Evolutionary conservation across 2,797 vertebrate species (phyloP), one percentile per base, ranked within the genome.

Genomic region (Cuniculus paca): DNA sequence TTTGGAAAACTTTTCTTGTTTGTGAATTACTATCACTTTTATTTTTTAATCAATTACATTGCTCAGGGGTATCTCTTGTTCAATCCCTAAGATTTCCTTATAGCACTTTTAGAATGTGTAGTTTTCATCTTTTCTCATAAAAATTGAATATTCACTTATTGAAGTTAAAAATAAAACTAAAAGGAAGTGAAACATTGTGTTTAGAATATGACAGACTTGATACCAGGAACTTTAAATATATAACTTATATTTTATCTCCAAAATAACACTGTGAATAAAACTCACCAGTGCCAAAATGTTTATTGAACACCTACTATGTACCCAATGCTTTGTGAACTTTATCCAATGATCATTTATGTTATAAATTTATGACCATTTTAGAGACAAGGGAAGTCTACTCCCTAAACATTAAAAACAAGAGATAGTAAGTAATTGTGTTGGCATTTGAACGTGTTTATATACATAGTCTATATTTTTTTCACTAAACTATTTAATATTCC

Each of bases 101-200:
- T 13, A 65, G 6, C 7, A 82, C 36, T 86, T 94, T 78, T 11
- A 93, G 97, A 94, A 83, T 90, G 63, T 86, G 22, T 45, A 65
- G 60, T 63, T 39, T 91, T 88, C 93, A 3, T 36, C 6, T 75
- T 86, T 94, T 89, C 16, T 89, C 19, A 20, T 72, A 95, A 88
- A 70, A 36, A 90, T 54, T 2, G 92, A 75, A 36, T 26, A 39
- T 7, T 0, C 24, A 80, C 58, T 90, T 94, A 65, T 85, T 80
- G 84, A 13, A 60, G 17, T 77, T 96, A 97, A 92, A 89, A 86
- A 79, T 56, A 74, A 85, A 88, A 50, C 82, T 63, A 88, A 90
- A 90, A 10, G 10, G 5, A 95, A 88, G 80, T 82, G 45, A 95
- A 95, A 90, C 9, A 77, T 26, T 74, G 14, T 80, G 52, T 1